A percentile compares a stretch with the other conserved stretches of the same genome.
Conservation (phyloP, 2,888 invertebrate species). For the Heliconius aoede region DNA sequence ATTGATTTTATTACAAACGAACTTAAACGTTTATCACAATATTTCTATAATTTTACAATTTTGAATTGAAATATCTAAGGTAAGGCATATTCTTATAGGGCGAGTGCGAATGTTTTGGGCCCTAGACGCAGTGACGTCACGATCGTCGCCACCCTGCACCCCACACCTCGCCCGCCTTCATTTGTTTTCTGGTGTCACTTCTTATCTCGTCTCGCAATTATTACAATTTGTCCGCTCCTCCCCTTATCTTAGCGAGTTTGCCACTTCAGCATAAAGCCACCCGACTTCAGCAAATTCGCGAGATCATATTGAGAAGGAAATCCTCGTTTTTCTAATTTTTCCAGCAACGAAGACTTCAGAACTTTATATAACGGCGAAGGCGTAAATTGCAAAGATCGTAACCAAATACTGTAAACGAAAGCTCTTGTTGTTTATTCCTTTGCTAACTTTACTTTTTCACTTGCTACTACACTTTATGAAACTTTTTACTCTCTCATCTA, state of each 20-base stretch:
- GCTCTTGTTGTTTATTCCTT: slow-evolving; percentile 69
- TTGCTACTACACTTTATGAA: slow-evolving; percentile 63
- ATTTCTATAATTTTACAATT: slow-evolving; percentile 46
- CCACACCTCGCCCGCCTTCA: slow-evolving; percentile 72
- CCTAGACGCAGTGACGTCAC: slow-evolving; percentile 68
- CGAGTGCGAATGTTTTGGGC: slow-evolving; percentile 55
- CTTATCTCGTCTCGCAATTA: slow-evolving; percentile 83
- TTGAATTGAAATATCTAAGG: slow-evolving; percentile 52
- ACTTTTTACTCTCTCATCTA: slow-evolving; percentile 53
- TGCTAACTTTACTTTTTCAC: slow-evolving; percentile 71
- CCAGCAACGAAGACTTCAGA: slow-evolving; percentile 63
- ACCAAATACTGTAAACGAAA: slow-evolving; percentile 66
- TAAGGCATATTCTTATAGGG: slow-evolving; percentile 55
- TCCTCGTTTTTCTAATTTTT: slow-evolving; percentile 70
- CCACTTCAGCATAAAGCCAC: slow-evolving; percentile 80
- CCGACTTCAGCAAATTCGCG: slow-evolving; percentile 78
- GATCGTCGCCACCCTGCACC: slow-evolving; percentile 53
- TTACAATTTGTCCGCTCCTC: slow-evolving; percentile 83
- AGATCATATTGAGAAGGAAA: slow-evolving; percentile 75
- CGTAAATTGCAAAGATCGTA: slow-evolving; percentile 75
- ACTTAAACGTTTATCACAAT: slow-evolving; percentile 32
- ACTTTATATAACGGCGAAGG: slow-evolving; percentile 76
- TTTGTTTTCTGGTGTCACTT: slow-evolving; percentile 84
- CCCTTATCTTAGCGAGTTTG: slow-evolving; percentile 81
- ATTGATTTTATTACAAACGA: neutral